Evolutionary conservation across 2,797 vertebrate species (phyloP), one percentile per base, ranked within the genome.

Genomic region (Notolabrus celidotus): DNA sequence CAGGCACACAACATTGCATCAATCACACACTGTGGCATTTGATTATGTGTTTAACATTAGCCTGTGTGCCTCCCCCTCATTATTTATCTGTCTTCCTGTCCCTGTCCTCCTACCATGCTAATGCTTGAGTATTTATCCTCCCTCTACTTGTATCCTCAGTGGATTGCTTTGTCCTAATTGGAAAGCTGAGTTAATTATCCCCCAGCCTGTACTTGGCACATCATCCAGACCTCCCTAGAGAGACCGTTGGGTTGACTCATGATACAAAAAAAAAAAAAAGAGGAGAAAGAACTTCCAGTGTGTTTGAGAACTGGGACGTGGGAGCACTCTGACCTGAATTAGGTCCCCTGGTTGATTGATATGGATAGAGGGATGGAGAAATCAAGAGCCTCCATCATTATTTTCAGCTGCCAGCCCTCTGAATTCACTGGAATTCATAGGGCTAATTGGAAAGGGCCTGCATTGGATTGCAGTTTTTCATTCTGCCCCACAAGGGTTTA

Each of bases 111-210:
- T 71, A 82, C 77, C 43, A 58, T 71, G 51, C 74, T 79, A 79
- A 84, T 77, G 79, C 47, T 47, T 46, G 66, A 74, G 61, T 90
- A 82, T 91, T 92, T 89, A 87, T 89, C 87, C 83, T 84, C 71
- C 85, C 52, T 63, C 75, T 83, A 46, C 65, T 79, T 79, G 75
- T 87, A 87, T 84, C 79, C 87, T 88, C 85, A 33, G 65, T 9
- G 81, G 89, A 89, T 89, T 87, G 81, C 83, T 87, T 76, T 80
- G 87, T 87, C 84, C 84, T 94, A 93, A 93, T 94, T 94, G 89
- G 89, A 92, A 91, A 88, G 88, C 80, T 29, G 87, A 93, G 90
- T 91, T 93, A 93, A 94, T 93, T 92, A 93, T 91, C 84, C 90
- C 86, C 88, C 34, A 71, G 90, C 57, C 87, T 84, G 80, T 80